Evolutionary conservation across 2,888 invertebrate species (phyloP), one percentile per base, ranked within the genome.

Genomic region (Pogonocherus hispidulus): DNA sequence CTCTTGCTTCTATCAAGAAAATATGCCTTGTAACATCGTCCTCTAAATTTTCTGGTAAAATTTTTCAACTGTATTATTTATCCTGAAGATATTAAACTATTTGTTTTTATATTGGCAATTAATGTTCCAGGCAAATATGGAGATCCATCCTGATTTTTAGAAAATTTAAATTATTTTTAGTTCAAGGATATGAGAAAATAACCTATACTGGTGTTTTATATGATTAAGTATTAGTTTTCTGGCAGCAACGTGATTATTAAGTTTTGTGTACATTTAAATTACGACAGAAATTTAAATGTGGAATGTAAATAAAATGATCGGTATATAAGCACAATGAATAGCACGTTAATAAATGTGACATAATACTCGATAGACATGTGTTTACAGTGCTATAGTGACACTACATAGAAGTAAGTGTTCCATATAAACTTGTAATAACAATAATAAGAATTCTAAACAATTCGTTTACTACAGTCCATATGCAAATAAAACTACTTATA

Each of bases 241-340:
- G 74, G 74, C 75, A 76, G 73, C 73, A 65, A 69, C 67, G 70
- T 67, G 67, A 72, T 71, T 73, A 72, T 75, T 73, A 69, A 70
- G 72, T 75, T 73, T 32, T 11, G 1, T 9, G 32, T 32, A 32
- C 1, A 32, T 32, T 32, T 75, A 72, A 71, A 59, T 65, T 67
- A 65, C 49, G 3, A 11, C 14, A 23, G 14, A 22, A 49, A 11
- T 49, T 19, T 20, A 49, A 49, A 51, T 14, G n/a, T 23, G 16
- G 6, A 14, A 23, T 16, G 49, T 16, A 51, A 23, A 32, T 32
- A 32, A 51, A 49, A 67, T 71, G 69, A 68, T 69, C 56, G 67
- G 63, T 65, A 54, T 32, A 11, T 27, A 64, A 59, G 37, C n/a
- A 22, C 49, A 49, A 22, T n/a, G 19, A 49, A n/a, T n/a, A 22